Base-by-base conservation (phyloP, 2,113 vertebrate genomes). In the Dasyornis broadbenti region DNA sequence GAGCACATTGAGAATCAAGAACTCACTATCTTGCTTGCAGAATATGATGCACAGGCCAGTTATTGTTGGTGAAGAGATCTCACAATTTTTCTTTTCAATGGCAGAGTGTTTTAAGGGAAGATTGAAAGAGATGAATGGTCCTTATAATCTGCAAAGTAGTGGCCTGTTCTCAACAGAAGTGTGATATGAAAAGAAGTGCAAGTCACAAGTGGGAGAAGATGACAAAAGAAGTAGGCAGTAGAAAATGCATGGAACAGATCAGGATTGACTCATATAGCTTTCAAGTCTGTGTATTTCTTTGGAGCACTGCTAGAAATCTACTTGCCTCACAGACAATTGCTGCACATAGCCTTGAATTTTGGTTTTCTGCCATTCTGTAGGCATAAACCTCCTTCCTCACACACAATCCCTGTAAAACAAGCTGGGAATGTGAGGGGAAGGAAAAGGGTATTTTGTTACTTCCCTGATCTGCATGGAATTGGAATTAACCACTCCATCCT, bases 201-300 rank as follows among this genome's bases (percentile, higher is more conserved):
- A 95, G 86, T 84, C 92, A 86, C 80, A 93, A 95, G 88, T 96
- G 86, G 72, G 76, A 94, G 54, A 90, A 86, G 90, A 93, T 71
- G 76, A 92, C 85, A 96, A 93, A 95, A 90, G 87, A 82, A 93
- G 57, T 71, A 84, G 80, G 92, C 76, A 93, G 92, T 56, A 96
- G 54, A 83, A 92, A 95, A 96, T 52, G 64, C 44, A 63, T 0
- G 23, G 75, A 96, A 90, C n/a, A 79, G 87, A 89, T 63, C 59
- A 77, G 68, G 47, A 59, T 31, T 91, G 79, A 93, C 71, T 96
- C 90, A 86, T 7, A 60, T 2, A 5, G 66, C 78, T 93, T 91
- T 83, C 47, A 68, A 86, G 60, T 83, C 52, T 78, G 31, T 61
- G 59, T 82, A 52, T 85, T 86, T 92, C 69, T 71, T 78, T 76